Base-by-base conservation (phyloP, 2,888 invertebrate species). In the Coleophora deauratella region DNA sequence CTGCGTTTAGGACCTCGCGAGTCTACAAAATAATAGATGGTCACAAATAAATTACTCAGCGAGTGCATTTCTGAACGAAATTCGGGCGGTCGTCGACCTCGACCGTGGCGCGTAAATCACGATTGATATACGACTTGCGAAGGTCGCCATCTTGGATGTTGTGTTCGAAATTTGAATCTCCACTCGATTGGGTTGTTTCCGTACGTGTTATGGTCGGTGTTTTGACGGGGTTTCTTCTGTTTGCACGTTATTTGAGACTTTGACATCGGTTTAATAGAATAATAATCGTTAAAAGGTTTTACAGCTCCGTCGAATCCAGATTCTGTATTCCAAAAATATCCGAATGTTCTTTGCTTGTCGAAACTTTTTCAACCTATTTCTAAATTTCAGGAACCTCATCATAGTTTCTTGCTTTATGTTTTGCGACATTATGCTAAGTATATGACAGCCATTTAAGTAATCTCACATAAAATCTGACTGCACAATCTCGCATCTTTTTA, bases 21-120 rank as follows among this genome's bases (percentile, higher is more conserved):
- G 81, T 82, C 81, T 82, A 81, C 84, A 81, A 81, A 82, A 82
- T 84, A 85, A 85, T 85, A 82, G 84, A 84, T 84, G 82, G 81
- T 81, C 79, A 80, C 79, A 82, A 79, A 82, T 85, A 84, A 85
- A 84, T 85, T 81, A 84, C 77, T 69, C 66, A 66, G 64, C 67
- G 75, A 80, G 79, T 84, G 84, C 84, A 85, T 81, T 81, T 80
- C 79, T 74, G 75, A 76, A 79, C 77, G 78, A 81, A 81, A 84
- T 81, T 80, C 80, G 79, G 80, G 69, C 77, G 77, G 80, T 74
- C 84, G 80, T 71, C 72, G 84, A 82, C 82, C 78, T 74, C 80
- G 80, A 68, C 77, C 76, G 73, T 74, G 76, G 72, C 69, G 77
- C 69, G 80, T 82, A 80, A 81, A 81, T 82, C 81, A 80, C 74